Conservation (phyloP, 2,797 vertebrate genomes). For the Petrocephalus sullivani region DNA sequence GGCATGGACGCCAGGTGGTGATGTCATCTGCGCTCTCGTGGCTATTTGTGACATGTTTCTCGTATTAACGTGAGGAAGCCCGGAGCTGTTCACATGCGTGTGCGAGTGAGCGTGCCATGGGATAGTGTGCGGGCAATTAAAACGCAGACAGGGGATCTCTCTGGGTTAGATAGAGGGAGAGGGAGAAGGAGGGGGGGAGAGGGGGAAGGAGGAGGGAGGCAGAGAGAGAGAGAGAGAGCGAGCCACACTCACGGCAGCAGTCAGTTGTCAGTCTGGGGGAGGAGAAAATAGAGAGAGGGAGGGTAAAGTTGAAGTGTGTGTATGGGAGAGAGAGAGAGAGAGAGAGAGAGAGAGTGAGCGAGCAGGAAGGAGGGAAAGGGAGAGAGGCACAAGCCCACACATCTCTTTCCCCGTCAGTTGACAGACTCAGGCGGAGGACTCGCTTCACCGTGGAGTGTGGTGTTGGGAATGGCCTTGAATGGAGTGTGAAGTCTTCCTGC, state of each 20-base stretch:
- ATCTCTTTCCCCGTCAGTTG: not conserved
- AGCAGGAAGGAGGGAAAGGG: not conserved
- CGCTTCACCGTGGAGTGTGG: not conserved
- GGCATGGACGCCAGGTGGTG: not conserved
- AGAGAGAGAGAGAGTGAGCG: not conserved
- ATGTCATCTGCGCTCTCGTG: not conserved
- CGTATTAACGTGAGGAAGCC: not conserved
- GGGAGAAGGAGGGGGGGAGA: slow-evolving; percentile 29
- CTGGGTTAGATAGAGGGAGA: slow-evolving; percentile 48
- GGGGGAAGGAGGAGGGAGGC: slow-evolving; percentile 38
- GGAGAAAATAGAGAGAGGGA: slow-evolving; percentile 46
- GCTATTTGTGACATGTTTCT: not conserved
- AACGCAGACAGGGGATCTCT: slow-evolving; percentile 52
- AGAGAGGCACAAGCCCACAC: not conserved
- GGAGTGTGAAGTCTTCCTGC: not conserved
- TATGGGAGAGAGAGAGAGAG: slow-evolving; percentile 18
- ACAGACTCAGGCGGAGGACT: not conserved
- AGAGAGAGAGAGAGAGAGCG: not conserved
- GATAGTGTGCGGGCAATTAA: slow-evolving; percentile 51
- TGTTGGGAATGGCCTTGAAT: not conserved
- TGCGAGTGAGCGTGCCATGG: slow-evolving; percentile 9
- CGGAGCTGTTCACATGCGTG: not conserved
- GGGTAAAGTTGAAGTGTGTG: not conserved
- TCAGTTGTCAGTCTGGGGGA: slow-evolving; percentile 53
- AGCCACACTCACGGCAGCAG: slow-evolving; percentile 55